phyloP scores from a whole-genome alignment of 2,797 vertebrate species.

The Neosilurus mollespiculum region DNA sequence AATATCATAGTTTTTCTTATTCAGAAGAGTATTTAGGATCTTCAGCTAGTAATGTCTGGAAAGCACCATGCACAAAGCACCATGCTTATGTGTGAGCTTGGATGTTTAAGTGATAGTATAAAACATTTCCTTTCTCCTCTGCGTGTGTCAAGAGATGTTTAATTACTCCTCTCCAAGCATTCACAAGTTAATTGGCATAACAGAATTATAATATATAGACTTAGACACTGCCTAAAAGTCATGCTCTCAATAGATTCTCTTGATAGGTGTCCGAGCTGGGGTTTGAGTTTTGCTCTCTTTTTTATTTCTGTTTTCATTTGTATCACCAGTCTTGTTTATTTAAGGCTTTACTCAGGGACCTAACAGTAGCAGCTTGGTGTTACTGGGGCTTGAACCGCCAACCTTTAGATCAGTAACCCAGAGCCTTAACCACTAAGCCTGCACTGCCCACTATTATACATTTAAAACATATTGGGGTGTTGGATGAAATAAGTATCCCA shows the following conservation, averaged over 20 bases:
- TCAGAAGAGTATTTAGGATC: background rate
- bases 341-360: too few relatives aligned
- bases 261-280: too few relatives aligned
- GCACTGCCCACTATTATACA: background rate
- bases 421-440: too few relatives aligned
- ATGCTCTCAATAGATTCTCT: too few relatives aligned
- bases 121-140: background rate
- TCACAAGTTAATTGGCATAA: conserved; percentile 8
- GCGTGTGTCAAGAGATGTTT: background rate
- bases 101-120: background rate
- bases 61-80: background rate
- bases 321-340: too few relatives aligned
- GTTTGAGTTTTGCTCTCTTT: too few relatives aligned
- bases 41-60: background rate
- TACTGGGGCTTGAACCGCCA: too few relatives aligned
- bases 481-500: background rate
- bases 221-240: too few relatives aligned
- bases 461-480: background rate
- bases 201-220: too few relatives aligned
- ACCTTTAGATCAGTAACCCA: too few relatives aligned
- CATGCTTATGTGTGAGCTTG: background rate
- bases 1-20: background rate
- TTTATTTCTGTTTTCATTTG: too few relatives aligned
- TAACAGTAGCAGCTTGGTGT: too few relatives aligned
- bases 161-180: conserved; percentile 22